Evolutionary conservation across 2,113 vertebrate genomes (phyloP).

Genomic region (Engraulis encrasicolus): DNA sequence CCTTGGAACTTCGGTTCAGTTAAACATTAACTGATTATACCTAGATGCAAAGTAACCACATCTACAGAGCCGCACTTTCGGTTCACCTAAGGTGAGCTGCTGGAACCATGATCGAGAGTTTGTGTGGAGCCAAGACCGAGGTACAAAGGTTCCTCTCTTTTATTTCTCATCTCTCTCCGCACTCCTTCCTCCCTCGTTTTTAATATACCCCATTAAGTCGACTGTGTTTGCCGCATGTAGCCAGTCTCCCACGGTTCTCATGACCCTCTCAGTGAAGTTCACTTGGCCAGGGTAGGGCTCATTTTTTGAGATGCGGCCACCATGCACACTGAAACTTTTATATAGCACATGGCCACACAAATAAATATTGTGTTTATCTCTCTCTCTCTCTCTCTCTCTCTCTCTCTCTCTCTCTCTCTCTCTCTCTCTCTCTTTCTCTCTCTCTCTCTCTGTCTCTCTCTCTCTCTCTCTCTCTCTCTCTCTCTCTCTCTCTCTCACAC

Average conservation of each 20-base stretch:
- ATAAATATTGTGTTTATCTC: background rate
- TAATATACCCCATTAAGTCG: background rate
- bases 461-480: background rate
- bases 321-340: background rate
- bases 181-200: background rate
- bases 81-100: conserved; percentile 3
- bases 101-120: background rate
- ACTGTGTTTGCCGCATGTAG: background rate
- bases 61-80: background rate
- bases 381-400: background rate
- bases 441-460: background rate
- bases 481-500: background rate
- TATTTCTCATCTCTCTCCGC: background rate
- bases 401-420: background rate
- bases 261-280: conserved; percentile 18
- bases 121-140: background rate
- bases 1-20: no score
- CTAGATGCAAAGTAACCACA: background rate
- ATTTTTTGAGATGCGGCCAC: background rate
- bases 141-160: conserved; percentile 17
- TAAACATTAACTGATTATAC: no score
- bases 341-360: background rate
- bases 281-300: background rate
- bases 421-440: background rate
- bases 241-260: conserved; percentile 14